phyloP scores from a whole-genome alignment of 2,888 invertebrate genomes.

The Nomada lathburiana region DNA sequence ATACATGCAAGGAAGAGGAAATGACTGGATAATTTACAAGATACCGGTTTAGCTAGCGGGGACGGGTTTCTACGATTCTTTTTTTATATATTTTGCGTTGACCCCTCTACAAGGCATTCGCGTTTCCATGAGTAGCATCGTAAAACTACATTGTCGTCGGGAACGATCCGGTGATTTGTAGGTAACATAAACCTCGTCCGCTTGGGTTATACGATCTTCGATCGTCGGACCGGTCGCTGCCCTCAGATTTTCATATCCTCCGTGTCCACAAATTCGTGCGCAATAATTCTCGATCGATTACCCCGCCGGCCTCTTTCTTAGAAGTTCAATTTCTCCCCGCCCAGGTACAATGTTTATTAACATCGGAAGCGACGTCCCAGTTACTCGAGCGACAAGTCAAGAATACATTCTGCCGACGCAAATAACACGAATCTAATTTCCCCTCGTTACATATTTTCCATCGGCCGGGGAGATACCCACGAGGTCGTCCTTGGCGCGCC shows the following conservation, averaged over 20 bases:
- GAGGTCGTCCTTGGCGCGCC: neutral
- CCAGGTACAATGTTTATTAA: neutral
- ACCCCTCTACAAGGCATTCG: constrained; percentile 21
- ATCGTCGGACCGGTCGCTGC: neutral
- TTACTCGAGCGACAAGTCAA: neutral
- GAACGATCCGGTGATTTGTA: constrained; percentile 43
- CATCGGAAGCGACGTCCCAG: neutral
- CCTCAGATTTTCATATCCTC: constrained; percentile 24
- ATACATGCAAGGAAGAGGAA: constrained; percentile 7
- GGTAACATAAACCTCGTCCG: constrained; percentile 36
- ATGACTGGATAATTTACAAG: constrained; percentile 58
- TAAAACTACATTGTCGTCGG: constrained; percentile 47
- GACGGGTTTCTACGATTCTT: constrained; percentile 20
- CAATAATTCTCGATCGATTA: too few relatives aligned
- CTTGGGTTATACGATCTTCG: constrained; percentile 31
- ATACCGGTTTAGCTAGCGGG: constrained; percentile 31
- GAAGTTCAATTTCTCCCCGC: neutral
- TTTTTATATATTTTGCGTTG: constrained; percentile 34
- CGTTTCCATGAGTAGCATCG: constrained; percentile 36
- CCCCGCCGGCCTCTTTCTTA: too few relatives aligned
- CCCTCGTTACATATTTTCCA: neutral
- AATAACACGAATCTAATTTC: neutral
- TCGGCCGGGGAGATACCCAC: too few relatives aligned
- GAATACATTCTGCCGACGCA: neutral
- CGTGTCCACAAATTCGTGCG: neutral